Base-by-base conservation (phyloP, 2,888 invertebrate species). In the Drymonia ruficornis region DNA sequence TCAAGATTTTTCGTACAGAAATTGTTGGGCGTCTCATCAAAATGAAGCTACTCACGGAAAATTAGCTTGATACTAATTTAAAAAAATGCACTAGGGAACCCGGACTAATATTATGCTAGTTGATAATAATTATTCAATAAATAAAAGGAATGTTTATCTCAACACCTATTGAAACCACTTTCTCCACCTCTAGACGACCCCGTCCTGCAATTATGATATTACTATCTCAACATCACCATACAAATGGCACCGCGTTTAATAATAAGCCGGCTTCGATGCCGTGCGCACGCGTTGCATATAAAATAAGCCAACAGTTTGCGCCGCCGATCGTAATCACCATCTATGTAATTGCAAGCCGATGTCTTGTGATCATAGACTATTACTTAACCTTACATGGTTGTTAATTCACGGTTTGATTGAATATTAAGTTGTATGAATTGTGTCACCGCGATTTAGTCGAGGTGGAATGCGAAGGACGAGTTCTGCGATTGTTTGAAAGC, bases 181-280 rank as follows among this genome's bases (percentile, higher is more conserved):
- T 57, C 53, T 56, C 52, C 15, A 44, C 7, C 28, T 46, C 38
- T 54, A 50, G 49, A 55, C 52, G 52, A 36, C 36, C 31, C 11
- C 31, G 31, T 12, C 54, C 55, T 57, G 49, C 59, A 60, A 51
- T 50, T 53, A 36, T 71, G 65, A 72, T 80, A 79, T 81, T 76
- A 73, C 72, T 71, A 63, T 76, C 66, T 62, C 49, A 15, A 36
- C 57, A 81, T 87, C 83, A 78, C 65, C 85, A 86, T 87, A 76
- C 75, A 74, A 80, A 87, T 74, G 76, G 74, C 69, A 65, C 87
- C 85, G 85, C 85, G 58, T 58, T 49, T 80, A 84, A 87, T 86
- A 49, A 86, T 75, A 86, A 80, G 73, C 76, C 80, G 74, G 66
- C 46, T 8, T 29, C 46, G 29, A 11, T 6, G 7, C 23, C 48